Conservation (phyloP, 2,797 vertebrate species). For the Sphenodon punctatus region DNA sequence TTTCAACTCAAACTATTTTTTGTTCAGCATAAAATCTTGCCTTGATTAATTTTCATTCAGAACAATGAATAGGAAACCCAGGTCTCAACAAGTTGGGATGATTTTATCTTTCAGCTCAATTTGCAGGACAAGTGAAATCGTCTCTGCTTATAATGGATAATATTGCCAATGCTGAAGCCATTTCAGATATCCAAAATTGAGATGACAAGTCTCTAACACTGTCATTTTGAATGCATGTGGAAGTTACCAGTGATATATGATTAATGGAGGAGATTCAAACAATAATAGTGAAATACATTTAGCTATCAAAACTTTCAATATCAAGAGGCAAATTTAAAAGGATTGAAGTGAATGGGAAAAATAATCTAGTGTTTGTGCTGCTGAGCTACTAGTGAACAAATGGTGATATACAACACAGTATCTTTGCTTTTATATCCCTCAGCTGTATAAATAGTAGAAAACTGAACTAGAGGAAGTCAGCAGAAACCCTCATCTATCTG, state of each 20-base stretch:
- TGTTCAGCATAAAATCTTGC: slow-evolving; percentile 42
- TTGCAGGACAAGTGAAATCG: slow-evolving; percentile 42
- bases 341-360: slow-evolving; percentile 2
- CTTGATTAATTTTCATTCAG: slow-evolving; percentile 43
- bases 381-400: slow-evolving; percentile 31
- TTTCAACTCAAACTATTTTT: slow-evolving; percentile 52
- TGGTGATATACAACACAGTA: not conserved
- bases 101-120: slow-evolving; percentile 52
- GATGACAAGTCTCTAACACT: slow-evolving; percentile 27
- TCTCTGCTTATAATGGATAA: slow-evolving; percentile 17
- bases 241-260: slow-evolving; percentile 36
- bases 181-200: slow-evolving; percentile 27
- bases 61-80: slow-evolving; percentile 42
- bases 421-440: slow-evolving; percentile 25
- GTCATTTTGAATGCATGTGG: slow-evolving; percentile 27
- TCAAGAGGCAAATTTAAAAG: slow-evolving; percentile 13
- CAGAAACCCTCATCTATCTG: not conserved
- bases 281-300: slow-evolving; percentile 50
- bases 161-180: slow-evolving; percentile 35
- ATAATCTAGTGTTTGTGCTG: not conserved
- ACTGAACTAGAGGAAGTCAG: not conserved
- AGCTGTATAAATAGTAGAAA: slow-evolving; percentile 17
- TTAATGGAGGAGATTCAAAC: slow-evolving; percentile 18
- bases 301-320: slow-evolving; percentile 8
- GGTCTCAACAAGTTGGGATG: not conserved